Evolutionary conservation across 2,888 invertebrate species (phyloP), one percentile per base, ranked within the genome.

Genomic region (Drosophila robusta): DNA sequence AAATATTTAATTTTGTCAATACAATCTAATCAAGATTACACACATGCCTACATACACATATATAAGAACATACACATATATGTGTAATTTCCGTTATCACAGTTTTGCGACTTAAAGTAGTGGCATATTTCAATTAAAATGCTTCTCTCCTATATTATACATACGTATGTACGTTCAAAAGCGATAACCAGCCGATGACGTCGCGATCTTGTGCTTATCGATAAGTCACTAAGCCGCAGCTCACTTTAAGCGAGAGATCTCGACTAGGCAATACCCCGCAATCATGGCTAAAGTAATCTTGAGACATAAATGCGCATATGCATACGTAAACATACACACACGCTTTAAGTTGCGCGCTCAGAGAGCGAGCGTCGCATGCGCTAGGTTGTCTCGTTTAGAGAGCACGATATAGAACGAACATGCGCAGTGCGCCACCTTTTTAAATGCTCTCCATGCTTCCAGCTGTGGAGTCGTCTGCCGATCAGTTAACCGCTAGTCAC

Each of bases 401-500:
- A 62, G 56, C 16, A 32, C 14, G 42, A 16, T 12, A 16, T 50
- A n/a, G 36, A 49, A 18, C 18, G 29, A 52, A 22, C 51, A 46
- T 75, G 68, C 74, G 58, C 63, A 51, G 29, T 60, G 50, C 36
- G 61, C 41, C 29, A 78, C 63, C 78, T 78, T 39, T 47, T 67
- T 49, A 14, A 29, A 36, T 42, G 26, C 12, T 29, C 38, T 46
- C 52, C 73, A 78, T 73, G 74, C 55, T 56, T 56, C 55, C 75
- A 75, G 75, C 78, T 75, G 75, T 74, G 55, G 14, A 39, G 42
- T 39, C 45, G 75, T 63, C 63, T 73, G 74, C 26, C 68, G 75
- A 75, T 75, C 75, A 75, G 75, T 75, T 73, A 73, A 73, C 75
- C 78, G 60, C 78, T 75, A 75, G 78, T 68, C 68, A 78, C 46